phyloP scores from a whole-genome alignment of 2,888 invertebrate genomes.

The Xestoiulus laeticollis region DNA sequence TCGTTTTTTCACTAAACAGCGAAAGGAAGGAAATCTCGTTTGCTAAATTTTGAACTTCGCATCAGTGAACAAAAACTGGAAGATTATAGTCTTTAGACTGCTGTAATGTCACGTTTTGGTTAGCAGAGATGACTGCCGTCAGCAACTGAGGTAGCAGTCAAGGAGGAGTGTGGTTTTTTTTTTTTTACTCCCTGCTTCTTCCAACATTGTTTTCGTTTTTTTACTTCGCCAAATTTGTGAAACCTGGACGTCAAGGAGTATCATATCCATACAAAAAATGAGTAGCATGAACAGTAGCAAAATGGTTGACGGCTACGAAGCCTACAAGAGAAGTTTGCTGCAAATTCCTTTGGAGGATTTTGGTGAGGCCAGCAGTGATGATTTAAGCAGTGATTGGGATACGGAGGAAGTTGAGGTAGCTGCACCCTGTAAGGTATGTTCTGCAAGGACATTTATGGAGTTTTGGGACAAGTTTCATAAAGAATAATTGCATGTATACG shows the following conservation, averaged over 20 bases:
- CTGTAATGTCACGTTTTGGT: neutral
- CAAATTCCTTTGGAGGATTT: constrained; percentile 69
- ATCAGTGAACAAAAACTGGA: neutral
- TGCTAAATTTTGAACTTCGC: neutral
- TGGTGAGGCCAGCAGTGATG: constrained; percentile 90
- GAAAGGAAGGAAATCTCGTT: neutral
- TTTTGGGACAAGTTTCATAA: too few species aligned
- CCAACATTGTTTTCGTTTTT: neutral
- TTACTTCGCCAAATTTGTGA: neutral
- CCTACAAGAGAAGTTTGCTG: constrained; percentile 73
- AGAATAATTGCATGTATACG: too few species aligned
- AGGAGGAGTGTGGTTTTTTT: neutral
- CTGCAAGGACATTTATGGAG: neutral
- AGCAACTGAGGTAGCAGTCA: neutral
- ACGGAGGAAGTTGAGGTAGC: constrained; percentile 61
- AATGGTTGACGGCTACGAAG: constrained; percentile 73
- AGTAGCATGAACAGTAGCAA: constrained; percentile 27
- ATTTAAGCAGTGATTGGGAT: constrained; percentile 91
- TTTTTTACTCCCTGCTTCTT: too few species aligned
- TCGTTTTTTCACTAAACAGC: neutral
- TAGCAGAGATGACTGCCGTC: neutral
- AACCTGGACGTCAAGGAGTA: neutral
- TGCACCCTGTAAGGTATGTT: neutral
- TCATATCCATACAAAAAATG: neutral
- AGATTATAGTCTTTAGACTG: neutral